Conservation (phyloP, 2,797 vertebrate genomes). For the Euthynnus affinis region DNA sequence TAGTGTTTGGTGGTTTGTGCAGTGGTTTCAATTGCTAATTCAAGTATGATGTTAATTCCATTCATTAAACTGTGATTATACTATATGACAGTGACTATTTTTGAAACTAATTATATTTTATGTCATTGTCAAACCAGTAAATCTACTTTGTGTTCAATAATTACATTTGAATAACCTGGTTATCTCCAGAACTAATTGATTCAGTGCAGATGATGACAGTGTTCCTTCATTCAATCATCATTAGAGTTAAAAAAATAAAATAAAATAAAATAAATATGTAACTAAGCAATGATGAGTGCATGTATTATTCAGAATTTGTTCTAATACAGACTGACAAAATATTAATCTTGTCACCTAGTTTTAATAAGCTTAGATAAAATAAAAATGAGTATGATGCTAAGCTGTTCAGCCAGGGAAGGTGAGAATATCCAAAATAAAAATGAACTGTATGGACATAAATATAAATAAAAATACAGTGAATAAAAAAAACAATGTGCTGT, state of each 20-base stretch:
- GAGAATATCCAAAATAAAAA: neutral
- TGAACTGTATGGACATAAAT: neutral
- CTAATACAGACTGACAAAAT: neutral
- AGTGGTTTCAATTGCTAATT: neutral
- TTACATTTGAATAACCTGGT: conserved; percentile 63
- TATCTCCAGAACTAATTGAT: conserved; percentile 57
- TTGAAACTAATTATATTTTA: conserved; percentile 35
- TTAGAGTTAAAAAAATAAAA: conserved; percentile 61
- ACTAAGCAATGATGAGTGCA: conserved; percentile 19
- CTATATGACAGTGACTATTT: conserved; percentile 19
- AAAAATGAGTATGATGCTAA: conserved; percentile 17
- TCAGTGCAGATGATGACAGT: conserved; percentile 37
- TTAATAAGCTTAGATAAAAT: neutral
- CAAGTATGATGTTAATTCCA: neutral
- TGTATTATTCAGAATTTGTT: conserved; percentile 2
- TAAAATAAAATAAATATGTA: no score
- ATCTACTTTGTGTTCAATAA: conserved; percentile 59
- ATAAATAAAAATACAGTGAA: neutral
- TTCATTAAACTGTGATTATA: neutral
- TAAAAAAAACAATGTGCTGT: neutral
- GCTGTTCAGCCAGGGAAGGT: conserved; percentile 16
- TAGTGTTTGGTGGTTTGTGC: neutral
- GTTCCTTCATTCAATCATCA: conserved; percentile 54
- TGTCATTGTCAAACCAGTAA: conserved; percentile 27
- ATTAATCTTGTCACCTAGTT: neutral